Base-by-base conservation (phyloP, 2,113 vertebrate species). In the Coptodon rendalli region DNA sequence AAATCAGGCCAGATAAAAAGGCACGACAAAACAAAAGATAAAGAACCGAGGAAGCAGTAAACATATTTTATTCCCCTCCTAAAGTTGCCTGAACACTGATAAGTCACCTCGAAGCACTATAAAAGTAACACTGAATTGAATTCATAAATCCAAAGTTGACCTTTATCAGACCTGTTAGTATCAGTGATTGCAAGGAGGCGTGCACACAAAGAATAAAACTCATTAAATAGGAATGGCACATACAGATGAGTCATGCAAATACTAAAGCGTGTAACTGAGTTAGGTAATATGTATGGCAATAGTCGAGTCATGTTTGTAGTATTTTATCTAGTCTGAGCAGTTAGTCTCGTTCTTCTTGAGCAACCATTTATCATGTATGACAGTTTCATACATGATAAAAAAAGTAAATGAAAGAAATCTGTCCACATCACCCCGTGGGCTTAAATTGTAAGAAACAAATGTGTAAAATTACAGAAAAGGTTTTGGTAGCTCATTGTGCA, bases 161-260 rank as follows among this genome's bases (percentile, higher is more conserved):
- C 76, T 82, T 84, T 27, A 85, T 59, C 43, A 57, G 38, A 79
- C 9, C 66, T 81, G 45, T 34, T 83, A 61, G n/a, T 73, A 19
- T 63, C 24, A 16, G 29, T 50, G 13, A 12, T 14, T 40, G 5
- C 16, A 80, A 61, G 6, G 7, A 53, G 56, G 7, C 2, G 52
- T 9, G 24, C 17, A 38, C 7, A 6, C 16, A 59, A 52, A 27
- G 6, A 53, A 36, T 52, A 29, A 16, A 6, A 45, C 24, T 53
- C 4, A 43, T 43, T 7, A 38, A 78, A 52, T 13, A 48, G 34
- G 8, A 16, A 7, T 81, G 38, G 36, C 36, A 76, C 9, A 24
- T 4, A 1, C 31, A 40, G 2, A 11, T 45, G 29, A n/a, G 3
- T 38, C n/a, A n/a, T 81, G 80, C 11, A 91, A 53, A 85, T 80